A percentile compares a stretch with the other conserved stretches of the same genome.
Evolutionary conservation across 2,888 invertebrate species (phyloP).

Genomic region (Crossocerus cetratus): DNA sequence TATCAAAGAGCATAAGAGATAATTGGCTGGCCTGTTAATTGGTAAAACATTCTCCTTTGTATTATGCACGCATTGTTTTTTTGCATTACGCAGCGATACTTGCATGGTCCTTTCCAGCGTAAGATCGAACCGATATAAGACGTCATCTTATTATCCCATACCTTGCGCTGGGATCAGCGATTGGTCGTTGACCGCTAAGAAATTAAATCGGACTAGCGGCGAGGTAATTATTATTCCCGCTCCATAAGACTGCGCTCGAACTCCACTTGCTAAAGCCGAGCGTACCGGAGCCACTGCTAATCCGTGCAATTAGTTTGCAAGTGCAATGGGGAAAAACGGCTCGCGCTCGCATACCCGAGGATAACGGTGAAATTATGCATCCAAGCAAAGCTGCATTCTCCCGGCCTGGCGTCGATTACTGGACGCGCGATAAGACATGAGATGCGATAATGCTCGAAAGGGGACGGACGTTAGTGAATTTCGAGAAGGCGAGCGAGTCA

Average conservation of each 20-base stretch:
- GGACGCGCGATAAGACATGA: too few species aligned
- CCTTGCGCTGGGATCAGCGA: background rate
- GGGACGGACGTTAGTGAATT: too few species aligned
- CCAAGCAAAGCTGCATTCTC: too few species aligned
- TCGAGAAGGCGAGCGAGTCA: background rate
- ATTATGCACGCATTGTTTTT: background rate
- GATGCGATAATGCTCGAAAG: too few species aligned
- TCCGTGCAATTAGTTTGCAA: too few species aligned
- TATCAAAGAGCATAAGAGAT: conserved; percentile 8
- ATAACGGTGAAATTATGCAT: too few species aligned
- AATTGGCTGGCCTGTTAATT: conserved; percentile 3
- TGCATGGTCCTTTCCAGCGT: background rate
- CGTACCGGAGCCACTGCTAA: too few species aligned
- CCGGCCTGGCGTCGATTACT: too few species aligned
- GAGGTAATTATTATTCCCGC: background rate
- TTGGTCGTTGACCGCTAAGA: conserved; percentile 18
- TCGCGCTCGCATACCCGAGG: too few species aligned
- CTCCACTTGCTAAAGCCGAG: too few species aligned
- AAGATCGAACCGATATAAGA: background rate
- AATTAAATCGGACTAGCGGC: background rate
- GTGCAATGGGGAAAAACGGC: too few species aligned
- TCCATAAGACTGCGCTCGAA: too few species aligned
- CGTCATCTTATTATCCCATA: background rate
- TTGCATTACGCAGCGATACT: background rate
- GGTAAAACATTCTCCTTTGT: conserved; percentile 10